phyloP scores from a whole-genome alignment of 2,113 vertebrate species.

The Ictidomys tridecemlineatus region DNA sequence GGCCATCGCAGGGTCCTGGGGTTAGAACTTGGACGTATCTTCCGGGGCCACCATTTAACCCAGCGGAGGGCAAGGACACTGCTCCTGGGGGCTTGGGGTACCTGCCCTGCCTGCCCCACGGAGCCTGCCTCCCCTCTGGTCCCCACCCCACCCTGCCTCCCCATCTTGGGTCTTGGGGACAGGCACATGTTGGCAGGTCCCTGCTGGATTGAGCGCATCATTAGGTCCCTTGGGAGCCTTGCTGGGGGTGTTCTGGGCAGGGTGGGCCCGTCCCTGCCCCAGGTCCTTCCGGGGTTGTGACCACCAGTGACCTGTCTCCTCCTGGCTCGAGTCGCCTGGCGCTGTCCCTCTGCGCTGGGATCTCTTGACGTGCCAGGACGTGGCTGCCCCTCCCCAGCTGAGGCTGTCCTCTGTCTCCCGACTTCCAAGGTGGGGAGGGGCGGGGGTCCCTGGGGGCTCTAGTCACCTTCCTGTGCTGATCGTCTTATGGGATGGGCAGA shows the following conservation, averaged over 20 bases:
- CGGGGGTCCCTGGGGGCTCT: fast-evolving
- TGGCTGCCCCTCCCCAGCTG: fast-evolving
- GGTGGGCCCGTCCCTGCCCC: fast-evolving
- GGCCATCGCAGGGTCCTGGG: fast-evolving
- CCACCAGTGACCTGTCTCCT: fast-evolving
- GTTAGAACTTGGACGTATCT: fast-evolving
- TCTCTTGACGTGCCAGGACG: fast-evolving
- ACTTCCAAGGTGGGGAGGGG: fast-evolving
- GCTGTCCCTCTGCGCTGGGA: fast-evolving
- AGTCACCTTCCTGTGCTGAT: fast-evolving
- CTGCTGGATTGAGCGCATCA: fast-evolving
- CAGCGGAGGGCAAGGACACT: fast-evolving
- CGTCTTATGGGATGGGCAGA: too few species aligned
- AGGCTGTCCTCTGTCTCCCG: neutral
- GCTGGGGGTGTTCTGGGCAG: fast-evolving
- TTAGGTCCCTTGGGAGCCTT: fast-evolving
- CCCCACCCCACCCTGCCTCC: neutral
- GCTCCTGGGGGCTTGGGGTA: too few species aligned
- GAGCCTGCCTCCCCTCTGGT: neutral
- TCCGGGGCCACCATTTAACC: neutral
- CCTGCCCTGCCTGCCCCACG: neutral
- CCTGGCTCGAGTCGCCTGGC: neutral
- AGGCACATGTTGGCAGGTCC: fast-evolving
- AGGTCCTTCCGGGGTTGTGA: fast-evolving
- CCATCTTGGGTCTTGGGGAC: fast-evolving